Base-by-base conservation (phyloP, 1,140 invertebrate species). In the Drosophila pandora region DNA sequence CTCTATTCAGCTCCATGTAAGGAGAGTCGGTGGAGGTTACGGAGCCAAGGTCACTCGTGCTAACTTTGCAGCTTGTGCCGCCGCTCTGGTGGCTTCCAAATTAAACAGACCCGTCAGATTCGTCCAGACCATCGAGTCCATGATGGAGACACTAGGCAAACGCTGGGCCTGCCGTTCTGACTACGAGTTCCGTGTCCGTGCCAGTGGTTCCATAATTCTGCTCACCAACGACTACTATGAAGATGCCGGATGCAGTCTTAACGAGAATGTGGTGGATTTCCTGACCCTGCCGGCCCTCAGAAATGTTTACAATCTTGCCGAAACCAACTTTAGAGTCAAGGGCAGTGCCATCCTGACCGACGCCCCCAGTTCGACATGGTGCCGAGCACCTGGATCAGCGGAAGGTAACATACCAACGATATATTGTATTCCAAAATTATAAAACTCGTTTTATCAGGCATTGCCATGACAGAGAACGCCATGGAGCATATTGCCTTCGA, bases 401-500 rank as follows among this genome's bases (percentile, higher is more conserved):
- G 95, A 96, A 92, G 94, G 91, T 78, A n/a, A 69, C 2, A 0
- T 17, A 2, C 2, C 2, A 21, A 17, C 0, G 2, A 43, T 17
- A 17, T 10, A 41, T 13, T 41, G 13, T 41, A n/a, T 6, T 7
- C 1, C 6, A n/a, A 30, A 7, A 12, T 6, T n/a, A 17, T 7
- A 13, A 10, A 25, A 2, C 13, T 8, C 8, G 93, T 0, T 88
- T 93, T 2, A 17, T 94, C 95, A 93, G 94, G 90, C 28, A 88
- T 95, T 10, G 93, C 93, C 3, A 92, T 95, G 79, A 94, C 94
- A 32, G 97, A 98, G 91, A 93, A 92, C 17, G 94, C 97, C 8
- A 95, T 98, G 93, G 96, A 98, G 74, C 95, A 96, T 83, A 95
- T 97, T 63, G 94, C 96, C 1, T 93, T 93, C 52, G 92, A 90